Percentiles rank a stretch among this genome's conserved stretches.
phyloP scores from a whole-genome alignment of 2,797 vertebrate genomes.

The Danio jaintianensis region DNA sequence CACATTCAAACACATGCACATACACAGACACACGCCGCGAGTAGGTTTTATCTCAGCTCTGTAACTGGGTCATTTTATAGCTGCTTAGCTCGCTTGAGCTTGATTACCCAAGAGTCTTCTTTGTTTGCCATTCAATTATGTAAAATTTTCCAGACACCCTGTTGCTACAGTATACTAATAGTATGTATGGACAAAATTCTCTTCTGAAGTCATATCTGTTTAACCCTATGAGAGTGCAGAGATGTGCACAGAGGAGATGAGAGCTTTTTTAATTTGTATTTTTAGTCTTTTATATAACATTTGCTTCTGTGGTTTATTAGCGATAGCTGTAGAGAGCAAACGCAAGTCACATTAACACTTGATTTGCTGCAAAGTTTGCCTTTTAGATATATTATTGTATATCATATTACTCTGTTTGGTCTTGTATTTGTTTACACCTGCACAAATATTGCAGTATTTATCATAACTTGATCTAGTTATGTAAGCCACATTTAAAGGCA shows the following conservation, averaged over 20 bases:
- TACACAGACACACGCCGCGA: background rate
- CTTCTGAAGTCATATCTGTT: slow-evolving; percentile 27
- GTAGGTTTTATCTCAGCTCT: slow-evolving; percentile 48
- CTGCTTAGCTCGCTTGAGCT: slow-evolving; percentile 45
- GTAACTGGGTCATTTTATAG: slow-evolving; percentile 54
- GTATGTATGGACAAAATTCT: slow-evolving; percentile 10
- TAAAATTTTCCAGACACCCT: slow-evolving; percentile 23
- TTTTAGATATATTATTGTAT: background rate
- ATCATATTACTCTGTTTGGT: background rate
- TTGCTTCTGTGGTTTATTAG: slow-evolving; percentile 8
- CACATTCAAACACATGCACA: background rate
- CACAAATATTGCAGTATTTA: slow-evolving; percentile 3
- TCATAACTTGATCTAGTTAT: slow-evolving; percentile 10
- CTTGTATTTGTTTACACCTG: background rate
- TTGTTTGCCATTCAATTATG: slow-evolving; percentile 51
- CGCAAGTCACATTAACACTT: background rate
- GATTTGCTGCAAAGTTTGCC: background rate
- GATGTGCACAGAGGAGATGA: background rate
- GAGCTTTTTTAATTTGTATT: background rate
- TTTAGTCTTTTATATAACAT: background rate
- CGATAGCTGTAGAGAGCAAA: background rate
- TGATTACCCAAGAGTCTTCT: slow-evolving; percentile 51
- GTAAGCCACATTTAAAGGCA: slow-evolving; percentile 1
- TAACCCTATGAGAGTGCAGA: slow-evolving; percentile 2
- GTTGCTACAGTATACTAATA: slow-evolving; percentile 23